Conservation (phyloP, 92 coral and sea anemone species). For the Siderastrea radians region DNA sequence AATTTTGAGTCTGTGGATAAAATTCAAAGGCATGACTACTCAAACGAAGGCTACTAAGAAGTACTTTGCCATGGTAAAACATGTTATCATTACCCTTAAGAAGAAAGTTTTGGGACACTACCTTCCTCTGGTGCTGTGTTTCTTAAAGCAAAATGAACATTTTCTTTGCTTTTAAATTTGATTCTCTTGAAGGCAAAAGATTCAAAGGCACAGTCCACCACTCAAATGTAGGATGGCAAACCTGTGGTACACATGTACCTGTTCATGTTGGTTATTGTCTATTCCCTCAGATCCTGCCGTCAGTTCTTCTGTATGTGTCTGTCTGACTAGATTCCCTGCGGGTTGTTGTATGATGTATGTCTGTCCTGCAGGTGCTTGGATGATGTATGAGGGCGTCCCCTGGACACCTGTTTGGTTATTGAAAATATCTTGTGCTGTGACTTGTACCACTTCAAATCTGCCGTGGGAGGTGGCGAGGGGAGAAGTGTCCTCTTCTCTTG, state of each 20-base stretch:
- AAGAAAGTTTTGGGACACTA: no score
- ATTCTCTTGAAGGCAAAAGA: no score
- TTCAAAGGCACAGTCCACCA: no score
- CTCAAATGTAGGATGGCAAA: neutral
- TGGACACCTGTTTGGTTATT: slow-evolving; percentile 52
- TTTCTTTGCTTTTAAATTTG: no score
- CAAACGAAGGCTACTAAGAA: no score
- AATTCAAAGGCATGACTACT: no score
- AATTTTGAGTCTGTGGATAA: neutral
- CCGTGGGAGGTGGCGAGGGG: slow-evolving; percentile 55
- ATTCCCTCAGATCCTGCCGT: slow-evolving; percentile 59
- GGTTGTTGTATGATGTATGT: slow-evolving; percentile 93
- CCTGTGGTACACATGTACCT: neutral
- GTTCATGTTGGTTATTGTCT: slow-evolving; percentile 26
- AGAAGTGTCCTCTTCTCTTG: slow-evolving; percentile 71
- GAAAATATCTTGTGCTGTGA: slow-evolving; percentile 73
- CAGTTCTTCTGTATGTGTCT: slow-evolving; percentile 59
- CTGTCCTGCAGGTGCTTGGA: slow-evolving; percentile 88
- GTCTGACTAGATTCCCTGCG: slow-evolving; percentile 72
- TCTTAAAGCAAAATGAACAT: no score
- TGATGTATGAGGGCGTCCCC: slow-evolving; percentile 85
- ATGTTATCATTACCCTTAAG: no score
- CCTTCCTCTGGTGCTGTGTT: no score
- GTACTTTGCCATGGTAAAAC: no score
- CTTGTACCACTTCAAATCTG: slow-evolving; percentile 82